Evolutionary conservation across 2,888 invertebrate species (phyloP), one percentile per base, ranked within the genome.

Genomic region (Caradrina kadenii): DNA sequence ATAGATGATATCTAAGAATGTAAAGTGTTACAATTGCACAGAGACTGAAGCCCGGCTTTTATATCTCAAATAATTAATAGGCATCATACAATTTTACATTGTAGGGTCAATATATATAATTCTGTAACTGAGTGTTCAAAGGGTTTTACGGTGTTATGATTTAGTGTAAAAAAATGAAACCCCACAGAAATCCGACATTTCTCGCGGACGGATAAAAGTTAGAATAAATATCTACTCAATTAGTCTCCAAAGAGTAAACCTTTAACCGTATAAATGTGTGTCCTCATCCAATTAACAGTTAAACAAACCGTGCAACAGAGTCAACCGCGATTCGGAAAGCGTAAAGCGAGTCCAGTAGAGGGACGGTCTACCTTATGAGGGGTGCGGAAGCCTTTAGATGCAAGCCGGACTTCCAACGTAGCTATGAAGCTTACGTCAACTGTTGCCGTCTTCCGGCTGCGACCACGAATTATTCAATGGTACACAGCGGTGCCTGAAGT

Each of bases 391-490:
- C 72, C 58, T 69, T 69, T 26, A 26, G 62, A 60, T 59, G 67
- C 61, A 55, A 66, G 55, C 50, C 48, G 31, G 39, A 48, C n/a
- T 54, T 59, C 31, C 58, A 63, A 31, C 35, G 22, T 11, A 21
- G 11, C 48, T 7, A 11, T 53, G 22, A 60, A 73, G 67, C 68
- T 78, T 63, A 81, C 45, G 52, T 52, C 61, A 66, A 72, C 68
- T 61, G 63, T 69, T 49, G 54, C 26, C 66, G 54, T 74, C 79
- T 78, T 69, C 79, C 70, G 70, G 68, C 39, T 17, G 10, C 42
- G 10, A n/a, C 21, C 6, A 48, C 55, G 26, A 70, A 83, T 83
- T 63, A 83, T 83, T 80, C 60, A 82, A 52, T 63, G 54, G 45
- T 61, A 22, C 62, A 54, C 79, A 48, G 59, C 26, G 48, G 56